These are phyloP conservation scores for Megaleporinus macrocephalus DNA, from an alignment of 2,113 vertebrate genomes.

Conservation along the genomic window DNA sequence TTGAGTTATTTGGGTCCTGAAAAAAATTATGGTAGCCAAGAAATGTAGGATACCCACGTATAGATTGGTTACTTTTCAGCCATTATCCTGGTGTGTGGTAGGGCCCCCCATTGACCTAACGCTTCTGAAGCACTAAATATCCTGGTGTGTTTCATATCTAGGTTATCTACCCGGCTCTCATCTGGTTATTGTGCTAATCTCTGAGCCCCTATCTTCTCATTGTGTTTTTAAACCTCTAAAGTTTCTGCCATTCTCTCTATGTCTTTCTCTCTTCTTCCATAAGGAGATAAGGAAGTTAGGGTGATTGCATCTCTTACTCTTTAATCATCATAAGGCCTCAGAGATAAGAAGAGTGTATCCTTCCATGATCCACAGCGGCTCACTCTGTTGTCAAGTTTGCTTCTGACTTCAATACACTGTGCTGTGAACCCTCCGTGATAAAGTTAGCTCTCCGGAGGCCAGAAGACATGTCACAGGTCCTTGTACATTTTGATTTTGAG, in stretches of 20 bases:
- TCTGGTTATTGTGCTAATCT: constrained; percentile 68
- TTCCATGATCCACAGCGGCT: constrained; percentile 2
- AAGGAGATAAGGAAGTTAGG: constrained; percentile 51
- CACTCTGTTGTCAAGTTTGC: constrained; percentile 29
- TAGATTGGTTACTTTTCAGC: background rate
- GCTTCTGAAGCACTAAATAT: constrained; percentile 30
- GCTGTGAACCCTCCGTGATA: background rate
- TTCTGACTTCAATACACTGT: constrained; percentile 10
- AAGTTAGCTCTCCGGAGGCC: background rate
- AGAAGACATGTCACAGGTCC: background rate
- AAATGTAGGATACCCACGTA: background rate
- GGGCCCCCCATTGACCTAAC: background rate
- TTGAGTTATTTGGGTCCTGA: no score
- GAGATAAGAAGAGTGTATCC: constrained; percentile 42
- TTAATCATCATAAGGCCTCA: constrained; percentile 51
- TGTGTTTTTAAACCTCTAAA: constrained; percentile 45
- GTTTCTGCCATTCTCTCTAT: constrained; percentile 48
- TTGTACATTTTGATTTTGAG: no score
- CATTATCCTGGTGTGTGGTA: background rate
- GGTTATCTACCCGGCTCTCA: constrained; percentile 62
- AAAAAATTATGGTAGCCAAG: no score
- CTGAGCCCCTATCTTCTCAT: constrained; percentile 52
- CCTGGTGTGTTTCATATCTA: constrained; percentile 65
- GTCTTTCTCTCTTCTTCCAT: constrained; percentile 44
- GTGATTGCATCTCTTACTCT: constrained; percentile 60